A percentile compares a stretch with the other conserved stretches of the same genome.
Evolutionary conservation across 2,797 vertebrate species (phyloP).

Genomic region (Buceros bicornis): DNA sequence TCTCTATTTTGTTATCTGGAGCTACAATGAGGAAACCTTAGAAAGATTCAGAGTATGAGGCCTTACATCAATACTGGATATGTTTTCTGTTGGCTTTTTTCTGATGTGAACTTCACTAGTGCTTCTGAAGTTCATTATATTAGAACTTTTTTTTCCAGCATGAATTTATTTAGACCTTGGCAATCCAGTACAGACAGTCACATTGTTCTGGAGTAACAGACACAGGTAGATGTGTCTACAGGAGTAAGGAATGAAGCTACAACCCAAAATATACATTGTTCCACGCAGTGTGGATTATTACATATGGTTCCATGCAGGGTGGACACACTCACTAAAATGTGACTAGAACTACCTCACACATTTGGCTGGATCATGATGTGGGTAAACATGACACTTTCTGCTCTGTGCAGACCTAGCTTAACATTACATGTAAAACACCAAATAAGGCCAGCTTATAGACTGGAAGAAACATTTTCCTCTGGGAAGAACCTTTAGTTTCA

Average conservation of each 20-base stretch:
- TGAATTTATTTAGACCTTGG: neutral
- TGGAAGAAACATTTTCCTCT: neutral
- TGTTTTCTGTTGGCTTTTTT: neutral
- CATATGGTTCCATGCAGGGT: neutral
- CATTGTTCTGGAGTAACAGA: neutral
- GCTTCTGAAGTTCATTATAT: neutral
- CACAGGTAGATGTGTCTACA: neutral
- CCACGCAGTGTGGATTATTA: neutral
- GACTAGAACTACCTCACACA: neutral
- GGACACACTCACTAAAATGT: neutral
- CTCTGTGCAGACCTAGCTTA: neutral
- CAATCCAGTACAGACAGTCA: neutral
- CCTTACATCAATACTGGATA: neutral
- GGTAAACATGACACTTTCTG: neutral
- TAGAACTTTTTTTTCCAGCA: neutral
- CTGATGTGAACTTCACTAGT: neutral
- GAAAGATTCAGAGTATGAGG: neutral
- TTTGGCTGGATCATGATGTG: neutral
- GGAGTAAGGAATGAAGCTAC: neutral
- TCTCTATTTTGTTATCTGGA: neutral
- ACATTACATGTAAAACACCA: neutral
- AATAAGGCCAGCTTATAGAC: neutral
- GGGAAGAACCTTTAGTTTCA: neutral
- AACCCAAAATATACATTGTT: neutral
- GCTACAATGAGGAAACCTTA: neutral